Conservation (phyloP, 2,113 vertebrate species). For the human region DNA sequence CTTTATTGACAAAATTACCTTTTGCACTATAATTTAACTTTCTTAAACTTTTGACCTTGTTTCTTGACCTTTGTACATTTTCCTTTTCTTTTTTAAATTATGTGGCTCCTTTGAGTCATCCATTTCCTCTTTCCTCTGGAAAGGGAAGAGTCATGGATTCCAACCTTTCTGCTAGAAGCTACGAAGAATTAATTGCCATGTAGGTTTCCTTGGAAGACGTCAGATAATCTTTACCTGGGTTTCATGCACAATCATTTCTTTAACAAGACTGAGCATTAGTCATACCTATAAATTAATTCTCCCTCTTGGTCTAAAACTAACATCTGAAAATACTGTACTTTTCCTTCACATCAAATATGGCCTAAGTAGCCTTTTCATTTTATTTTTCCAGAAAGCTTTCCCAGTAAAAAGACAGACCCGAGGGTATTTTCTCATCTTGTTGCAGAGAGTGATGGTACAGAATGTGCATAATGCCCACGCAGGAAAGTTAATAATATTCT, state of each 20-base stretch:
- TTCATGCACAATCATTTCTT: not conserved
- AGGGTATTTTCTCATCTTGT: constrained; percentile 61
- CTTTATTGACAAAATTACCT: not conserved
- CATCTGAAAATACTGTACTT: not conserved
- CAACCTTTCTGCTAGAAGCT: not conserved
- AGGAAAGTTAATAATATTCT: constrained; percentile 74
- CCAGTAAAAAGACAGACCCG: not conserved
- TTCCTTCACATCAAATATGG: not conserved
- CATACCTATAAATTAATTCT: not conserved
- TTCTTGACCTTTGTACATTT: not conserved
- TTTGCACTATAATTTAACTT: not conserved
- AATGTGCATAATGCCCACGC: constrained; percentile 56
- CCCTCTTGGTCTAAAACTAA: not conserved
- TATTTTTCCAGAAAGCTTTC: constrained; percentile 39
- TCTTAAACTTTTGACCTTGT: not conserved
- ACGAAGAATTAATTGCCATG: not conserved
- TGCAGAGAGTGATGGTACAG: constrained; percentile 36
- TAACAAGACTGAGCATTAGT: not conserved
- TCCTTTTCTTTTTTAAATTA: not conserved
- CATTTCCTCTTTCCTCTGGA: not conserved
- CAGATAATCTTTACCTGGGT: not conserved
- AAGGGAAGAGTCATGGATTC: not conserved
- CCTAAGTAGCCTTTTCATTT: not conserved
- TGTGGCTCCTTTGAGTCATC: not conserved
- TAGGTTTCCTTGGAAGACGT: not conserved